Evolutionary conservation across 2,797 vertebrate species (phyloP).

Genomic region (Xiphorhynchus erythropygius): DNA sequence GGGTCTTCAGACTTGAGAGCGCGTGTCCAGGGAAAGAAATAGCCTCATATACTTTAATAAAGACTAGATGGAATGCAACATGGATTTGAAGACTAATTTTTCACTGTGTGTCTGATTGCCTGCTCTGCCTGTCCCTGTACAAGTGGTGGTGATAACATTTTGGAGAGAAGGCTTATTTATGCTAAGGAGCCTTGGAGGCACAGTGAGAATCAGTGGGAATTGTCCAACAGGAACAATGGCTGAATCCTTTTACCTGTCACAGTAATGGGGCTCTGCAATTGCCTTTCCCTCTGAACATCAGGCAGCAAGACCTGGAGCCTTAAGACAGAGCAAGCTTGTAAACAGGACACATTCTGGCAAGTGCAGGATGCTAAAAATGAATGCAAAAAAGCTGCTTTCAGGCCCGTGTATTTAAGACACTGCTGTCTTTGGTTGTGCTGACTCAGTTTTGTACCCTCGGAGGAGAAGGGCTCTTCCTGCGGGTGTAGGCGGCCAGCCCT

Average conservation of each 20-base stretch:
- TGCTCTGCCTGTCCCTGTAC: neutral
- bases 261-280: slow-evolving; percentile 14
- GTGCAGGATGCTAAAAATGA: neutral
- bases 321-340: neutral
- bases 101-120: slow-evolving; percentile 2
- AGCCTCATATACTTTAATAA: neutral
- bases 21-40: neutral
- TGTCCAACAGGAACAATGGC: slow-evolving; percentile 26
- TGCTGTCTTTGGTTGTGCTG: neutral
- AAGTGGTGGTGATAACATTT: slow-evolving; percentile 10
- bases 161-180: slow-evolving; percentile 25
- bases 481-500: neutral
- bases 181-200: neutral
- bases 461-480: slow-evolving; percentile 12
- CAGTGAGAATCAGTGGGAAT: slow-evolving; percentile 3
- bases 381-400: neutral
- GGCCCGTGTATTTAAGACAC: neutral
- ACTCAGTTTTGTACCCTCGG: neutral
- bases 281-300: slow-evolving; percentile 11
- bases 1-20: neutral
- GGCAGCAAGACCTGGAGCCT: neutral
- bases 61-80: neutral
- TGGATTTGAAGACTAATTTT: slow-evolving; percentile 10
- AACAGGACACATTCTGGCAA: neutral
- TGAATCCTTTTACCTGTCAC: neutral